Conservation (phyloP, 2,797 vertebrate species). For the Cossypha niveicapilla region DNA sequence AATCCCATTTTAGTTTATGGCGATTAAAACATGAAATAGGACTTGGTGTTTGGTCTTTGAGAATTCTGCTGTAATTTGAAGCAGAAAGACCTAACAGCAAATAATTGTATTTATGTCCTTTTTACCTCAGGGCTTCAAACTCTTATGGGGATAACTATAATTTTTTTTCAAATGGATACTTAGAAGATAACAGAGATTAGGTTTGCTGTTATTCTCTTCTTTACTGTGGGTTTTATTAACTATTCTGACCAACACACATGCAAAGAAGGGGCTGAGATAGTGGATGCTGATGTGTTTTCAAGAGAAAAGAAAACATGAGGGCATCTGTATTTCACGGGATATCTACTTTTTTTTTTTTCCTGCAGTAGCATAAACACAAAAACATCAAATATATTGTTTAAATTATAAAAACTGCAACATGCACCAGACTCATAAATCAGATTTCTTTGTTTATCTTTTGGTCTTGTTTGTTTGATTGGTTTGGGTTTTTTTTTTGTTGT, state of each 20-base stretch:
- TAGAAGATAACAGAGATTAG: background rate
- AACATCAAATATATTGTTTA: background rate
- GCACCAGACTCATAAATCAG: background rate
- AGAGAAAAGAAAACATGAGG: background rate
- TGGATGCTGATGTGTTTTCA: background rate
- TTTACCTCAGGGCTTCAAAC: background rate
- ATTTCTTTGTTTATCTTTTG: background rate
- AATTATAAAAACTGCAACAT: background rate
- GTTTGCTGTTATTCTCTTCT: background rate
- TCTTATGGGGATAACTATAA: background rate
- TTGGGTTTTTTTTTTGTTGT: background rate
- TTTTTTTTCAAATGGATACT: background rate
- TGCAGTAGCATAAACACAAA: background rate
- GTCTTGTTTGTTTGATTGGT: background rate
- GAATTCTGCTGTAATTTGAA: background rate
- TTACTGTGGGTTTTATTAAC: background rate
- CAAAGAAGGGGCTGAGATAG: background rate
- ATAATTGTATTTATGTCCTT: background rate
- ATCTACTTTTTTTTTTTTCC: background rate
- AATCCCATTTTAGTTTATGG: background rate
- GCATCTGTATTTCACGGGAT: background rate
- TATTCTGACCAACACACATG: background rate
- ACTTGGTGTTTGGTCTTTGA: background rate
- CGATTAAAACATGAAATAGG: slow-evolving; percentile 36
- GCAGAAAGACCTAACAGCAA: background rate